These are phyloP conservation scores for Peribatodes rhomboidaria DNA, from an alignment of 2,888 invertebrate genomes.

Conservation along the genomic window DNA sequence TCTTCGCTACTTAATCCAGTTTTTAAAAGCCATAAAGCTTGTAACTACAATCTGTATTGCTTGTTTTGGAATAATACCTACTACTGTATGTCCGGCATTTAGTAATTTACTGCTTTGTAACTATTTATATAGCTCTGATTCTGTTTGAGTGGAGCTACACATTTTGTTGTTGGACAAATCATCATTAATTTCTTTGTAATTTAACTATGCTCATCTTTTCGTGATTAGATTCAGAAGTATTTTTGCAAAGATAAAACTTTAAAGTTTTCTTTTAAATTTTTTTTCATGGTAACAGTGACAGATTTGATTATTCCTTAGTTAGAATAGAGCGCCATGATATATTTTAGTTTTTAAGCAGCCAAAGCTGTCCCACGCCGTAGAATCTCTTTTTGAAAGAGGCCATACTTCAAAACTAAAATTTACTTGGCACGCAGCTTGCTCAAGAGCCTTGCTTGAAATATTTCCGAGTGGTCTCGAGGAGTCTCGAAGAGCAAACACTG, in stretches of 20 bases:
- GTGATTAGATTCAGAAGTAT: not conserved
- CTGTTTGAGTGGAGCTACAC: slow-evolving; percentile 21
- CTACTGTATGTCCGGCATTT: slow-evolving; percentile 44
- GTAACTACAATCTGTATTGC: slow-evolving; percentile 77
- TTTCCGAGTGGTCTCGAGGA: slow-evolving; percentile 79
- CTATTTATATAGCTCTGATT: slow-evolving; percentile 27
- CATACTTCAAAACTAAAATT: slow-evolving; percentile 49
- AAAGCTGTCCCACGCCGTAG: slow-evolving; percentile 32
- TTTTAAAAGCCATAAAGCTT: slow-evolving; percentile 80
- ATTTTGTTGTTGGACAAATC: slow-evolving; percentile 17
- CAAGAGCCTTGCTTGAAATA: slow-evolving; percentile 73
- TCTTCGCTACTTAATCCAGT: slow-evolving; percentile 84
- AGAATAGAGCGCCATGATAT: no score
- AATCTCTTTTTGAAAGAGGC: slow-evolving; percentile 38
- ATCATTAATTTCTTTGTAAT: not conserved
- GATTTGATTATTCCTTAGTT: no score
- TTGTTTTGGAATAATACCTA: slow-evolving; percentile 65
- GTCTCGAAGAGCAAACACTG: slow-evolving; percentile 77
- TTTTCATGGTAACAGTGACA: no score
- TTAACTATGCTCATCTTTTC: not conserved
- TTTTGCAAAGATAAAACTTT: no score
- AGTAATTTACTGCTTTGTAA: slow-evolving; percentile 38
- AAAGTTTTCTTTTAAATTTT: not conserved
- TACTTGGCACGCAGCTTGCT: slow-evolving; percentile 57
- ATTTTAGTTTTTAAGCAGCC: not conserved